These are phyloP conservation scores for Ostrea edulis DNA, from an alignment of 1,140 invertebrate genomes.

Conservation along the genomic window DNA sequence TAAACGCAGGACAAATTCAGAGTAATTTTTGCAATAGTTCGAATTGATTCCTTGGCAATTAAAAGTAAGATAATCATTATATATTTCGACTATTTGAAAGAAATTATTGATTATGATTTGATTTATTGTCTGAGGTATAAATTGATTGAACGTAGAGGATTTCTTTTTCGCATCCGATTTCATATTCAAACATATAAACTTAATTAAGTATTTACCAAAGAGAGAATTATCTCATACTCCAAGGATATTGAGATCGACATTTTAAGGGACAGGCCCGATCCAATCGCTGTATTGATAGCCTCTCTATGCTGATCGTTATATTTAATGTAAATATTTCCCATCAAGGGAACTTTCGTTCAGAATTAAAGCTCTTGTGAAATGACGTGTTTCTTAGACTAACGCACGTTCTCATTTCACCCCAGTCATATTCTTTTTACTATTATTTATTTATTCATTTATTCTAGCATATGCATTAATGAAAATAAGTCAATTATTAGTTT, in stretches of 20 bases:
- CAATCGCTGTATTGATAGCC: neutral
- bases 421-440: neutral
- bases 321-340: neutral
- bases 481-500: neutral
- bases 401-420: neutral
- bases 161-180: neutral
- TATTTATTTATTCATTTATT: too few relatives aligned
- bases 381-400: neutral
- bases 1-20: too few relatives aligned
- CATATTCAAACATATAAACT: neutral
- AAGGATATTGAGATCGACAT: neutral
- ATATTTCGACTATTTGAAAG: too few relatives aligned
- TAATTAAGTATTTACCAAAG: neutral
- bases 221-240: neutral
- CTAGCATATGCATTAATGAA: neutral
- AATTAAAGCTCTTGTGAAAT: neutral
- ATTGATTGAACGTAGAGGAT: neutral
- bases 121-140: too few relatives aligned
- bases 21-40: too few relatives aligned
- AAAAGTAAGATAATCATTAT: too few relatives aligned
- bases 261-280: neutral
- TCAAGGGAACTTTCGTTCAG: neutral
- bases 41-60: too few relatives aligned
- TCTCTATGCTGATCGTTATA: neutral
- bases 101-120: too few relatives aligned